Conservation (phyloP, 2,797 vertebrate species). For the Anguilla marmorata region DNA sequence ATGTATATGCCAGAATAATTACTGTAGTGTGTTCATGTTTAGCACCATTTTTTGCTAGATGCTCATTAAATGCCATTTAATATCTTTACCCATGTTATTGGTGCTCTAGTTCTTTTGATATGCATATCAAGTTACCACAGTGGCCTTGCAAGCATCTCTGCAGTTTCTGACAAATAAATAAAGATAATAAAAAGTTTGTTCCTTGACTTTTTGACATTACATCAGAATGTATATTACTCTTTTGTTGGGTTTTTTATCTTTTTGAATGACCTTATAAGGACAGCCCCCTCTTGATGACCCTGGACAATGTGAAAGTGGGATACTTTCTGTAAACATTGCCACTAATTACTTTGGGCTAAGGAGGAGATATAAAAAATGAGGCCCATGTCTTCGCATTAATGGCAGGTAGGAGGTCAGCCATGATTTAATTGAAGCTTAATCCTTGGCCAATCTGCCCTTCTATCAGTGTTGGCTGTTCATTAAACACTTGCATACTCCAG, state of each 20-base stretch:
- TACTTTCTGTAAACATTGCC: constrained; percentile 3
- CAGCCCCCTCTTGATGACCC: neutral
- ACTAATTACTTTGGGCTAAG: neutral
- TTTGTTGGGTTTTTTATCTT: neutral
- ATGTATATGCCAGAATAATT: neutral
- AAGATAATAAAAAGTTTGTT: neutral
- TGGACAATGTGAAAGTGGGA: neutral
- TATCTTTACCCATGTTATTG: neutral
- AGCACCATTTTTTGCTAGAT: neutral
- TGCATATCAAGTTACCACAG: neutral
- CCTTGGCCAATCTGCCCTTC: constrained; percentile 19
- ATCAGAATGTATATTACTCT: neutral
- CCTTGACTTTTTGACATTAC: neutral
- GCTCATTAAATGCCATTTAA: neutral
- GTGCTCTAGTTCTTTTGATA: neutral
- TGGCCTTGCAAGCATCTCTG: neutral
- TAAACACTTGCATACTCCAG: neutral
- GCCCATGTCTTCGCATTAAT: constrained; percentile 35
- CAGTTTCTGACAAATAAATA: neutral
- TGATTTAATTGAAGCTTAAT: constrained; percentile 41
- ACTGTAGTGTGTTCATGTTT: neutral
- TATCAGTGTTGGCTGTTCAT: neutral
- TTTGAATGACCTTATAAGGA: constrained; percentile 1
- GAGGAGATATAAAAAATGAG: neutral
- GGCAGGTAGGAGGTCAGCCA: constrained; percentile 35